Base-by-base conservation (phyloP, 2,888 invertebrate genomes). In the Seira sanloemensis region DNA sequence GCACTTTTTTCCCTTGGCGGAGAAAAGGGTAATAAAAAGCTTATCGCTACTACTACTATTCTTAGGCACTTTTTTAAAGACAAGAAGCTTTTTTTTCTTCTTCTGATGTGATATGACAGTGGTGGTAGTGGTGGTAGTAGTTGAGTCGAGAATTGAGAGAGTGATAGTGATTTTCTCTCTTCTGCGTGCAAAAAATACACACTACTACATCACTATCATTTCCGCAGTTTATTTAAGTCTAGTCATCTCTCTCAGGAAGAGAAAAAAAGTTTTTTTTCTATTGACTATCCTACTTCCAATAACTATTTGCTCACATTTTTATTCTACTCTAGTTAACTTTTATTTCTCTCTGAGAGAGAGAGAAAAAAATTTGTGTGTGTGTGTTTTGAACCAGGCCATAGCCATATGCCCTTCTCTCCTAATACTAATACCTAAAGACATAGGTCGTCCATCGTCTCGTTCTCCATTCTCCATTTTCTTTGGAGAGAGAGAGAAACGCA, bases 381-480 rank as follows among this genome's bases (percentile, higher is more conserved):
- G 7, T 71, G 23, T 69, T n/a, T 9, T 62, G 50, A 2, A 16
- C 21, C 2, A 2, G 12, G 66, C 2, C 9, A 21, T 9, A 19
- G 62, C 62, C 4, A 62, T n/a, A 62, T 19, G 7, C 12, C 12
- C 62, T n/a, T 5, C 18, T 18, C 2, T 9, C 12, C 16, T 16
- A 1, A n/a, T 65, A n/a, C 65, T n/a, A n/a, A 62, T n/a, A 1
- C 67, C n/a, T 78, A 23, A 23, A 2, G 27, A 23, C 23, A 12
- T 54, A 1, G 74, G 73, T 37, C 73, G 9, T 27, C 37, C 74
- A 23, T 80, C 27, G 26, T 74, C 50, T 67, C 67, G 16, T 24
- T 23, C n/a, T 26, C 37, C 18, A 5, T 73, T 73, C n/a, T 74
- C 58, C 67, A 19, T 54, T 26, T 67, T 67, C 73, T 27, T 58